A percentile compares a stretch with the other conserved stretches of the same genome.
phyloP scores from a whole-genome alignment of 2,797 vertebrate species.

The Myoxocephalus aenaeus region DNA sequence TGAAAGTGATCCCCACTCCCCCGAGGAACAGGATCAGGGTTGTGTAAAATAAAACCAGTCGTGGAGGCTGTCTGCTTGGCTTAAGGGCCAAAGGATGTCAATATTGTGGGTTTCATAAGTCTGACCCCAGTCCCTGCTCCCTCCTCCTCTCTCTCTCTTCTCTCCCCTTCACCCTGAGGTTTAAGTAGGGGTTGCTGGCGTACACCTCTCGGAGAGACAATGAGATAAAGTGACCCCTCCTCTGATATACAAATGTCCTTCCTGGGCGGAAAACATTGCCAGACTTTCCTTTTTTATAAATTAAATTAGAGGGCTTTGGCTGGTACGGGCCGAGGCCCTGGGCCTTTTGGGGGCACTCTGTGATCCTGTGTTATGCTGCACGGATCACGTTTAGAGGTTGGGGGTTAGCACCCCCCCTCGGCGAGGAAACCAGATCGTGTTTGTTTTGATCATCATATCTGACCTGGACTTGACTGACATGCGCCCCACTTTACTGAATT shows the following conservation, averaged over 20 bases:
- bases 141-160: constrained; percentile 4
- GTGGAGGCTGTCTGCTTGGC: constrained; percentile 72
- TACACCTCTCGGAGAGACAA: constrained; percentile 56
- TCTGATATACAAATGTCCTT: constrained; percentile 70
- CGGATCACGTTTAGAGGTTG: constrained; percentile 64
- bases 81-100: constrained; percentile 75
- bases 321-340: constrained; percentile 62
- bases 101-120: constrained; percentile 67
- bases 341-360: constrained; percentile 67
- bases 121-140: constrained; percentile 41
- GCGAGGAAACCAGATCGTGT: constrained; percentile 74
- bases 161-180: constrained; percentile 33
- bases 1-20: constrained; percentile 78
- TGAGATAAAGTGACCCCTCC: constrained; percentile 54
- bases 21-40: constrained; percentile 76
- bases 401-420: constrained; percentile 60
- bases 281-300: constrained; percentile 76
- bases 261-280: constrained; percentile 77
- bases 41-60: constrained; percentile 83
- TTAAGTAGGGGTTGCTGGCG: constrained; percentile 38
- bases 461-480: constrained; percentile 83
- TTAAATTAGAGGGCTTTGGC: constrained; percentile 79
- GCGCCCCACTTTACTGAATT: constrained; percentile 76
- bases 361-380: constrained; percentile 62
- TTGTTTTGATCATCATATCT: constrained; percentile 81